A percentile compares a stretch with the other conserved stretches of the same genome.
These are phyloP conservation scores for Gasteruption jaculator DNA, from an alignment of 2,888 invertebrate genomes.

Conservation along the genomic window DNA sequence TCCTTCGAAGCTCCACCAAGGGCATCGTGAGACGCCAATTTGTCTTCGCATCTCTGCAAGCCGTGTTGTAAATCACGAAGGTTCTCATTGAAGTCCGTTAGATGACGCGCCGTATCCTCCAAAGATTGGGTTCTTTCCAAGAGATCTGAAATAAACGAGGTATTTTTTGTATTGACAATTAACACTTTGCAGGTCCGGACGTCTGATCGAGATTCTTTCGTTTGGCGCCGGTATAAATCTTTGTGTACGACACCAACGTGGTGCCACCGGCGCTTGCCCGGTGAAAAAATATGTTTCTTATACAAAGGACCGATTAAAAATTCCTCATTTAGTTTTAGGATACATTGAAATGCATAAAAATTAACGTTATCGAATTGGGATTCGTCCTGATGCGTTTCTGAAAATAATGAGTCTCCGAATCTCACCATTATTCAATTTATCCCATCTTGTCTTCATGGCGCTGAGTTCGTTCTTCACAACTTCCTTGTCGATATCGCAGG, in stretches of 20 bases:
- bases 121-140: slow-evolving; percentile 72
- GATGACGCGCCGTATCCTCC: slow-evolving; percentile 76
- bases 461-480: slow-evolving; percentile 78
- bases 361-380: no score
- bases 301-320: slow-evolving; percentile 42
- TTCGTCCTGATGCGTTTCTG: not conserved
- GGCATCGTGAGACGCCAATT: slow-evolving; percentile 70
- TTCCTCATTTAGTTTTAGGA: no score
- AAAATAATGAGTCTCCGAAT: slow-evolving; percentile 29
- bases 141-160: slow-evolving; percentile 54
- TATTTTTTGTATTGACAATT: slow-evolving; percentile 7
- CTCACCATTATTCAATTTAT: slow-evolving; percentile 77
- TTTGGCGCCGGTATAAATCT: no score
- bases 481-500: slow-evolving; percentile 89
- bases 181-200: no score
- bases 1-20: slow-evolving; percentile 73
- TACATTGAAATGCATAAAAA: no score
- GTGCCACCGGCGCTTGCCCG: no score
- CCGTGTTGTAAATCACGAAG: slow-evolving; percentile 80
- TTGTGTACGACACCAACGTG: no score
- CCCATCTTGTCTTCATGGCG: slow-evolving; percentile 84
- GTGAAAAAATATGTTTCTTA: slow-evolving; percentile 37
- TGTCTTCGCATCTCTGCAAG: slow-evolving; percentile 84
- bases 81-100: slow-evolving; percentile 82
- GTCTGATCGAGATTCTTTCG: no score